Evolutionary conservation across 1,140 invertebrate genomes (phyloP).

Genomic region (Scylla paramamosain): DNA sequence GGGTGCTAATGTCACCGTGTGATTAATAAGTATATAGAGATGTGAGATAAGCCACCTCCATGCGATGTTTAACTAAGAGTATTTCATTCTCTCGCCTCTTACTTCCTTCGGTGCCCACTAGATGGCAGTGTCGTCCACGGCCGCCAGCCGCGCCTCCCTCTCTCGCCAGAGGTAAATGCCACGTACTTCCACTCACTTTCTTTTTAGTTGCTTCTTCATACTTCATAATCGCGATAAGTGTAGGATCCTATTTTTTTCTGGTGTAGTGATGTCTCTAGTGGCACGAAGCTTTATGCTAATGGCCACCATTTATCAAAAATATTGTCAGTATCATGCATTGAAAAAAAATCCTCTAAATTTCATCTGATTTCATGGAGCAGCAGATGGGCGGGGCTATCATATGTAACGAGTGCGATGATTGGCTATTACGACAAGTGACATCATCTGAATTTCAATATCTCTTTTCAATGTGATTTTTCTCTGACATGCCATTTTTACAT

Average conservation of each 20-base stretch:
- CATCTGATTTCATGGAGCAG: conserved; percentile 71
- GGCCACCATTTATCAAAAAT: neutral
- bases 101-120: conserved; percentile 48
- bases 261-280: neutral
- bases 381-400: conserved; percentile 70
- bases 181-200: conserved; percentile 16
- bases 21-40: conserved; percentile 53
- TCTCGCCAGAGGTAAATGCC: neutral
- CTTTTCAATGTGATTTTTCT: conserved; percentile 77
- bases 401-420: conserved; percentile 76
- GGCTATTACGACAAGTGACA: conserved; percentile 75
- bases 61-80: conserved; percentile 62
- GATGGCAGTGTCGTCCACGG: conserved; percentile 66
- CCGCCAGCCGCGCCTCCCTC: conserved; percentile 52
- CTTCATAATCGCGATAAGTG: neutral
- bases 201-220: conserved; percentile 9
- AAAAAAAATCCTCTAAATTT: conserved; percentile 61
- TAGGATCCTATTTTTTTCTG: neutral
- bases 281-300: neutral
- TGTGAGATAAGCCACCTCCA: conserved; percentile 46
- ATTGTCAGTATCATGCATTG: neutral
- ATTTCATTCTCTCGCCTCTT: conserved; percentile 26
- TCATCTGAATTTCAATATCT: conserved; percentile 77
- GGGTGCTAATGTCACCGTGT: neutral
- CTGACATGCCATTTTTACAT: conserved; percentile 77